Base-by-base conservation (phyloP, 2,797 vertebrate species). In the Coendou prehensilis region DNA sequence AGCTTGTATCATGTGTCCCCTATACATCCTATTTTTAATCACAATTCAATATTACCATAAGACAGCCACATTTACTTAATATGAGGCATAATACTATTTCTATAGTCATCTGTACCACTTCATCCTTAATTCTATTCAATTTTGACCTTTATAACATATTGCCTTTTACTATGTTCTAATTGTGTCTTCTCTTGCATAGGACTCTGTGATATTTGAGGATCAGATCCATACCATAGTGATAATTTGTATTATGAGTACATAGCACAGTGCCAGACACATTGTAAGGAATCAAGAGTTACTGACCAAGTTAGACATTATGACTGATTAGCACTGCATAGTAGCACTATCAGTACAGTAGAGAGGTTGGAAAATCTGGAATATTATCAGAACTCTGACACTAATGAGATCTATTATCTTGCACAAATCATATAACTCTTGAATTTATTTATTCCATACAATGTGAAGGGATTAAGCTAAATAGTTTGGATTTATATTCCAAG, bases 401-500 rank as follows among this genome's bases (percentile, higher is more conserved):
- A 89, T 18, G 22, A 93, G 28, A 17, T 64, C 0, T 57, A 61
- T 76, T 56, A 69, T 71, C n/a, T 67, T 63, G 22, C 41, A 85
- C 69, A 94, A 92, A 73, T 50, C 11, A 87, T 76, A n/a, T 81
- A 76, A 50, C 50, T 89, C 47, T 73, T 26, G 33, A 33, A 84
- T 64, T 56, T 95, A 28, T 61, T 90, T 86, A 33, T 90, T 89
- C 37, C n/a, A 79, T 54, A 92, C 18, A 83, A 91, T 59, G 76
- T 85, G 30, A 94, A 82, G 28, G 50, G n/a, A 88, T 88, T 91
- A 87, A 64, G 79, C 18, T 64, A 97, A 93, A 88, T 73, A 87
- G 85, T 67, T 33, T 71, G 90, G 37, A 64, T 93, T 92, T 63
- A 37, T 90, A 64, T 89, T 88, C 85, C n/a, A 92, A 54, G 8